A percentile compares a stretch with the other conserved stretches of the same genome.
These are phyloP conservation scores for Lasioglossum zephyrum DNA, from an alignment of 2,888 invertebrate genomes.

Conservation along the genomic window DNA sequence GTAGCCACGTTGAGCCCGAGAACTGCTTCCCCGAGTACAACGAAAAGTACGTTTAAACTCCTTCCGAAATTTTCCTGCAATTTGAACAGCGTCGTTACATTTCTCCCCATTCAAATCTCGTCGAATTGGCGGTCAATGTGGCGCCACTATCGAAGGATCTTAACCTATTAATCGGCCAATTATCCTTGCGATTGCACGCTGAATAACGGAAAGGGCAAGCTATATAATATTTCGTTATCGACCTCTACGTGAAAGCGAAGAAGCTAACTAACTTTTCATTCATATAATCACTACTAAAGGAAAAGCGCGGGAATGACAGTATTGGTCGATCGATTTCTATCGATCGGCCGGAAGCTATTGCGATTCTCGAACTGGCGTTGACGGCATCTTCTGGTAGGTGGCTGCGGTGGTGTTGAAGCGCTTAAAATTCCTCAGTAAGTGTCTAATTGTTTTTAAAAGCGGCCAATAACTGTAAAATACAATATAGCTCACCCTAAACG, in stretches of 20 bases:
- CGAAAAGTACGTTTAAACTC: constrained; percentile 84
- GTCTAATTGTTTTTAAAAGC: not conserved
- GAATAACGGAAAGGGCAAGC: constrained; percentile 54
- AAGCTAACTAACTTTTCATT: not conserved
- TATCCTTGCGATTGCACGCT: not conserved
- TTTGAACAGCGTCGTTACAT: constrained; percentile 20
- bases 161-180: not conserved
- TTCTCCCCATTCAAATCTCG: not conserved
- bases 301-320: not conserved
- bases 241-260: constrained; percentile 10
- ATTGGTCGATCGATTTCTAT: not conserved
- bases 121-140: not conserved
- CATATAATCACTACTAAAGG: not conserved
- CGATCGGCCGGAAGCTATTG: constrained; percentile 2
- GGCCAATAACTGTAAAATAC: constrained; percentile 42
- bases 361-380: not conserved
- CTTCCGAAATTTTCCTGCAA: constrained; percentile 85
- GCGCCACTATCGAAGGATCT: not conserved
- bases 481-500: constrained; percentile 64
- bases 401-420: not conserved
- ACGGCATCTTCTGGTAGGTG: not conserved
- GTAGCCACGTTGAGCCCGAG: constrained; percentile 69
- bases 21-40: constrained; percentile 64
- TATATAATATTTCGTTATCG: constrained; percentile 57
- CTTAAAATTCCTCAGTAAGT: not conserved